A percentile compares a stretch with the other conserved stretches of the same genome.
phyloP scores from a whole-genome alignment of 2,113 vertebrate species.

The Phaethornis superciliosus region DNA sequence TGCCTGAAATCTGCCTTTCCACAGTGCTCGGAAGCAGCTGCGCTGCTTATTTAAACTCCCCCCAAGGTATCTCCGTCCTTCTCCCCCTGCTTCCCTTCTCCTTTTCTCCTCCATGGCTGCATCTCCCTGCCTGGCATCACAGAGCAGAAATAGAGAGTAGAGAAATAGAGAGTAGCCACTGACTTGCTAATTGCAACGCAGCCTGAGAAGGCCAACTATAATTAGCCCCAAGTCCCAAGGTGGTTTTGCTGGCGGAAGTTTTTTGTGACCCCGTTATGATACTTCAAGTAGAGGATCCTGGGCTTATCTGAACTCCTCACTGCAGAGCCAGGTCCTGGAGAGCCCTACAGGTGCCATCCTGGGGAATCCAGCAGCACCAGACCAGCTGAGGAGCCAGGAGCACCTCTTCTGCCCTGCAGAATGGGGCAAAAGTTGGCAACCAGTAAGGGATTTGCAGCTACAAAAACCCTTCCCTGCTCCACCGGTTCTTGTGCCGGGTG shows the following conservation, averaged over 20 bases:
- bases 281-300: conserved; percentile 8
- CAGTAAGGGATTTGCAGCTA: background rate
- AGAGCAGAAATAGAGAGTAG: conserved; percentile 21
- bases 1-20: background rate
- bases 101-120: background rate
- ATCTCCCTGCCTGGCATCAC: background rate
- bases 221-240: conserved; percentile 26
- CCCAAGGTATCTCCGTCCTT: background rate
- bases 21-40: background rate
- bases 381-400: background rate
- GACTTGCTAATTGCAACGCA: conserved; percentile 24
- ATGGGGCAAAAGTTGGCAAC: background rate
- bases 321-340: background rate
- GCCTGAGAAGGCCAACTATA: conserved; percentile 52
- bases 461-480: background rate
- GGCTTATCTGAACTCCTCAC: background rate
- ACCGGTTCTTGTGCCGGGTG: accelerated
- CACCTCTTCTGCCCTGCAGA: accelerated
- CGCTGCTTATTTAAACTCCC: background rate
- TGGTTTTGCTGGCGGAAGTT: background rate
- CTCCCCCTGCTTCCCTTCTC: conserved; percentile 4
- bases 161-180: conserved; percentile 26
- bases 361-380: background rate
- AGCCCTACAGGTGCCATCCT: background rate
- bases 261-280: conserved; percentile 1